A percentile compares a stretch with the other conserved stretches of the same genome.
Conservation (phyloP, 2,797 vertebrate genomes). For the Arrhamphus sclerolepis region DNA sequence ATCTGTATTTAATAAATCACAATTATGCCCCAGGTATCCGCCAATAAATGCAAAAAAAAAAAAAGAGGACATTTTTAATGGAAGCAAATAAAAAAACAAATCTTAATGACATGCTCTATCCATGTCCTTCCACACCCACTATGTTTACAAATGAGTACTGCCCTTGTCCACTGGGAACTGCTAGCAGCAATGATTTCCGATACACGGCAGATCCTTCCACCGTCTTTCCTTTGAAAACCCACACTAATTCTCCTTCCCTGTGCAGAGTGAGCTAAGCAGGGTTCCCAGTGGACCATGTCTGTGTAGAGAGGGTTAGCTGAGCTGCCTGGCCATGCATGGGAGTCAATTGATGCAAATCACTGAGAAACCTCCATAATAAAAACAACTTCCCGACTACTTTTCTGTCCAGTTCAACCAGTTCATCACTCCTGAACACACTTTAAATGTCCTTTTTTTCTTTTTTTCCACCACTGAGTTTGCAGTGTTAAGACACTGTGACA, state of each 20-base stretch:
- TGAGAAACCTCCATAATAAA: constrained; percentile 45
- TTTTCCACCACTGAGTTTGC: background rate
- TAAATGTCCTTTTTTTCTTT: constrained; percentile 13
- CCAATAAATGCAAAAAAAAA: no score
- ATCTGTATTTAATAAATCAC: constrained; percentile 23
- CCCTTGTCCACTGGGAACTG: constrained; percentile 56
- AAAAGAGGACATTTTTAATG: no score
- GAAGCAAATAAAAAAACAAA: constrained; percentile 39
- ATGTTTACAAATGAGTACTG: constrained; percentile 64
- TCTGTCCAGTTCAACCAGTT: constrained; percentile 17
- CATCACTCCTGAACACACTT: background rate
- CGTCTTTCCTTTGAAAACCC: constrained; percentile 69
- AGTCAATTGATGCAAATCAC: constrained; percentile 72
- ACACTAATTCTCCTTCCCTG: constrained; percentile 68
- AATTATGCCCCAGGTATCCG: constrained; percentile 22
- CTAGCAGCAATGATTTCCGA: constrained; percentile 72
- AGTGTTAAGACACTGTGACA: background rate
- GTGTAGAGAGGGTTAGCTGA: constrained; percentile 52
- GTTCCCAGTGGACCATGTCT: constrained; percentile 61
- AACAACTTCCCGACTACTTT: constrained; percentile 24
- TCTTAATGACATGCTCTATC: constrained; percentile 37
- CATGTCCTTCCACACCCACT: constrained; percentile 46
- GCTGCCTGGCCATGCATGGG: constrained; percentile 57
- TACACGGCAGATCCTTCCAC: constrained; percentile 67
- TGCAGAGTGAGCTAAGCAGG: constrained; percentile 65